Conservation (phyloP, 1,140 invertebrate species). For the Rhagoletis pomonella region DNA sequence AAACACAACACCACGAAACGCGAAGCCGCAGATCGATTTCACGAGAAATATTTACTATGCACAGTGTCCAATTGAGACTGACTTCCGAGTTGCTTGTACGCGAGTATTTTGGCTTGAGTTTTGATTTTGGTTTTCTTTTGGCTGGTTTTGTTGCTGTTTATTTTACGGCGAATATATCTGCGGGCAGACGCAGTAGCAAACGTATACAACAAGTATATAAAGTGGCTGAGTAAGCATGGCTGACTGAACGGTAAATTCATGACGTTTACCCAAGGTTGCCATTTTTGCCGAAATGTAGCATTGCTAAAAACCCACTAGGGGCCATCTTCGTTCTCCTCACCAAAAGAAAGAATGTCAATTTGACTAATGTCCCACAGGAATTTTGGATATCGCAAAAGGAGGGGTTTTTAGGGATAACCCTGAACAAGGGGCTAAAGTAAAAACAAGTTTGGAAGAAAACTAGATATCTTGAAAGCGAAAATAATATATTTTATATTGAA, state of each 20-base stretch:
- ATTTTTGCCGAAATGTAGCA: too few relatives aligned
- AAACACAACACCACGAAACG: not conserved
- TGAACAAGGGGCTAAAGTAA: too few relatives aligned
- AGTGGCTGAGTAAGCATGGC: slow-evolving; percentile 16
- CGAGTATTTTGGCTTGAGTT: slow-evolving; percentile 28
- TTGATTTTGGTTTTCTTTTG: not conserved
- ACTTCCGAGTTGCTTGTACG: slow-evolving; percentile 19
- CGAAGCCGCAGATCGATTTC: not conserved
- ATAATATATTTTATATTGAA: too few relatives aligned
- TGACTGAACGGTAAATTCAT: slow-evolving; percentile 47
- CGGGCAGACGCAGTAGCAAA: not conserved
- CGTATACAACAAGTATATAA: not conserved
- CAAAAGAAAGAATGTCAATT: too few relatives aligned
- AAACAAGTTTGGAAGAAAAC: too few relatives aligned
- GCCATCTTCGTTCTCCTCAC: too few relatives aligned
- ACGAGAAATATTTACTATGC: slow-evolving; percentile 26
- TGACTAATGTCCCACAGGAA: too few relatives aligned
- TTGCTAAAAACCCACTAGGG: too few relatives aligned
- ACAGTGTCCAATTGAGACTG: slow-evolving; percentile 45
- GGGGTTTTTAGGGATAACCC: too few relatives aligned
- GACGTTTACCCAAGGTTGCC: not conserved
- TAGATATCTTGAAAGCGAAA: too few relatives aligned
- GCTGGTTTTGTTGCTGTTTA: not conserved
- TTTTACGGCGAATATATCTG: slow-evolving; percentile 27
- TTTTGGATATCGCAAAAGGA: too few relatives aligned